Percentiles rank a stretch among this genome's conserved stretches.
Evolutionary conservation across 2,888 invertebrate genomes (phyloP).

Genomic region (Chymomyza procnemis): DNA sequence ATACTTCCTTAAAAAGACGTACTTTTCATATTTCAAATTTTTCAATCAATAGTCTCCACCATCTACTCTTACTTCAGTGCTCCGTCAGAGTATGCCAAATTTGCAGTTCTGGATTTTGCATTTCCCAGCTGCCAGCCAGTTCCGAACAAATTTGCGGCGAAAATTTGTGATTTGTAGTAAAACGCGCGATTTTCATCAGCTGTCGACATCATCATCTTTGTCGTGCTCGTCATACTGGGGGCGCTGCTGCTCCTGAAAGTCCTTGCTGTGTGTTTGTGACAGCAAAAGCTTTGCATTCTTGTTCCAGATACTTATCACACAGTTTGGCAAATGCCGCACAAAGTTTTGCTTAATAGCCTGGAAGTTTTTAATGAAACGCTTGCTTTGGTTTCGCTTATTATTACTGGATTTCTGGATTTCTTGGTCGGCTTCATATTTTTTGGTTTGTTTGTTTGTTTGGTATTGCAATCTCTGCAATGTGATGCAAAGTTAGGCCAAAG

Average conservation of each 20-base stretch:
- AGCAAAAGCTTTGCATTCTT: conserved; percentile 71
- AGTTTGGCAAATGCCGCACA: conserved; percentile 73
- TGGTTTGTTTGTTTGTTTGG: conserved; percentile 8
- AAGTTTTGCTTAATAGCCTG: conserved; percentile 73
- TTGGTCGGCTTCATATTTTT: conserved; percentile 4
- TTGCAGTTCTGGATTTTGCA: background rate
- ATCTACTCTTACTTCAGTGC: background rate
- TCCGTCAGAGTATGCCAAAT: background rate
- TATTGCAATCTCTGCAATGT: background rate
- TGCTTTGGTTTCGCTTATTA: conserved; percentile 45
- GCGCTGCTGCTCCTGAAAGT: background rate
- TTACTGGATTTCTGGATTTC: conserved; percentile 23
- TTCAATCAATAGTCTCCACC: background rate
- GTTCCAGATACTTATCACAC: conserved; percentile 72
- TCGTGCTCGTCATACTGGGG: conserved; percentile 7
- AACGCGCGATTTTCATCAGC: conserved; percentile 69
- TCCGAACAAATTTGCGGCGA: conserved; percentile 60
- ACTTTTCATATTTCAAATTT: no score
- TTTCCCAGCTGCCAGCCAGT: conserved; percentile 28
- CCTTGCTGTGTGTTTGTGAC: background rate
- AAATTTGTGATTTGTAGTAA: conserved; percentile 71
- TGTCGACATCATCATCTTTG: conserved; percentile 44
- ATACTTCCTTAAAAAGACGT: no score
- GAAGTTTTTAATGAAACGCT: conserved; percentile 72
- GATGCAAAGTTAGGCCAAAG: background rate